Conservation (phyloP, 1,140 invertebrate species). For the Helicoverpa armigera region DNA sequence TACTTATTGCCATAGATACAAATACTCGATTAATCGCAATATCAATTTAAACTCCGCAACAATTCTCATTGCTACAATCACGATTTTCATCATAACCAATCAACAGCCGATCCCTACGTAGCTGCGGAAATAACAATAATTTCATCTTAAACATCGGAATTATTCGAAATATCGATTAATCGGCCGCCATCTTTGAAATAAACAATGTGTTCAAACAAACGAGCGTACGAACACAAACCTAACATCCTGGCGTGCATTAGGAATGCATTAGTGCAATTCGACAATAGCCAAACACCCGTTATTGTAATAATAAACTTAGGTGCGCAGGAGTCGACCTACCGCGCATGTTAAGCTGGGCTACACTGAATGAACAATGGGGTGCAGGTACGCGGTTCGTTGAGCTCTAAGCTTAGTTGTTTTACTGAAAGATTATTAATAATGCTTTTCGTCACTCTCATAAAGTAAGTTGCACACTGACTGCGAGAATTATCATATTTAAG, state of each 20-base stretch:
- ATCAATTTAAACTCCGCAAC: background rate
- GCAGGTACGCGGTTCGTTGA: no score
- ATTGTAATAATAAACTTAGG: slow-evolving; percentile 74
- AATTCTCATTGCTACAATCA: background rate
- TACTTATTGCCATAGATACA: no score
- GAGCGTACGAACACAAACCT: slow-evolving; percentile 41
- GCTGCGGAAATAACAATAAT: slow-evolving; percentile 24
- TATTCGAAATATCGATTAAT: slow-evolving; percentile 46
- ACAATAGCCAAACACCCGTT: slow-evolving; percentile 46
- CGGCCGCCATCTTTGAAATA: slow-evolving; percentile 35
- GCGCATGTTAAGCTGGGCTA: slow-evolving; percentile 14
- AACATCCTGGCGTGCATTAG: slow-evolving; percentile 47
- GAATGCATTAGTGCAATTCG: slow-evolving; percentile 51
- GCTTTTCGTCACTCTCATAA: background rate
- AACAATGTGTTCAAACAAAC: slow-evolving; percentile 33
- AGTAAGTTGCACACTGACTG: background rate
- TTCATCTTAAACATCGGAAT: slow-evolving; percentile 28
- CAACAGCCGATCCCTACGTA: background rate
- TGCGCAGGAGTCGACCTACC: slow-evolving; percentile 45
- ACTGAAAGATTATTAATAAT: background rate
- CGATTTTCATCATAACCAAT: slow-evolving; percentile 31
- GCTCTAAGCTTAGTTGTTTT: no score
- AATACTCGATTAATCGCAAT: background rate
- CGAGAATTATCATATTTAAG: no score
- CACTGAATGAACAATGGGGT: background rate